Percentiles rank a stretch among this genome's conserved stretches.
phyloP scores from a whole-genome alignment of 1,140 invertebrate species.

The Drosophila sucinea region DNA sequence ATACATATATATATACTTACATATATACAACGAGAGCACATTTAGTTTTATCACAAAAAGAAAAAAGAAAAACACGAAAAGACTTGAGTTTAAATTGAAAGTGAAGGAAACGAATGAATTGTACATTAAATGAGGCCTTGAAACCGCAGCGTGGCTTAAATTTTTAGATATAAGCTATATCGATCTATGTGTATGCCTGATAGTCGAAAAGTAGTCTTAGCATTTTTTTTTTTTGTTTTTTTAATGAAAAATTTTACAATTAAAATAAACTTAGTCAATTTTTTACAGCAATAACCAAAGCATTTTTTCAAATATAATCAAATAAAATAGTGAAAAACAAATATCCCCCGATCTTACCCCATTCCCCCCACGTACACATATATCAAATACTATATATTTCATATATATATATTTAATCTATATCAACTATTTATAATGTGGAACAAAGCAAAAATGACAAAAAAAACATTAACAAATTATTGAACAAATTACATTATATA shows the following conservation, averaged over 20 bases:
- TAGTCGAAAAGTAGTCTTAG: constrained; percentile 39
- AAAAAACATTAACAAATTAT: constrained; percentile 11
- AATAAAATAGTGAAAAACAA: background rate
- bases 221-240: constrained; percentile 37
- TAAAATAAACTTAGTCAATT: constrained; percentile 65
- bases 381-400: constrained; percentile 36
- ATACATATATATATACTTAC: constrained; percentile 15
- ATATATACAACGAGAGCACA: constrained; percentile 9
- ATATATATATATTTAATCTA: constrained; percentile 16
- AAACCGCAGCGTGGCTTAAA: constrained; percentile 76
- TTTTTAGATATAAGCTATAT: constrained; percentile 35
- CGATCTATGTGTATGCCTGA: constrained; percentile 24
- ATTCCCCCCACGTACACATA: constrained; percentile 8
- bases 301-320: constrained; percentile 47
- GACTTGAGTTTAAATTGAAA: constrained; percentile 19
- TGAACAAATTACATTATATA: constrained; percentile 5
- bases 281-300: constrained; percentile 81
- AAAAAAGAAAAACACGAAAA: constrained; percentile 30
- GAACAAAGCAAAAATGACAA: constrained; percentile 36
- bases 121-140: constrained; percentile 72
- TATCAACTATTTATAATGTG: constrained; percentile 21
- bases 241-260: constrained; percentile 52
- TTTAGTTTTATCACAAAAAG: constrained; percentile 19
- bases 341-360: background rate
- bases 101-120: constrained; percentile 14